phyloP scores from a whole-genome alignment of 1,140 invertebrate species.

The Ceratina calcarata region DNA sequence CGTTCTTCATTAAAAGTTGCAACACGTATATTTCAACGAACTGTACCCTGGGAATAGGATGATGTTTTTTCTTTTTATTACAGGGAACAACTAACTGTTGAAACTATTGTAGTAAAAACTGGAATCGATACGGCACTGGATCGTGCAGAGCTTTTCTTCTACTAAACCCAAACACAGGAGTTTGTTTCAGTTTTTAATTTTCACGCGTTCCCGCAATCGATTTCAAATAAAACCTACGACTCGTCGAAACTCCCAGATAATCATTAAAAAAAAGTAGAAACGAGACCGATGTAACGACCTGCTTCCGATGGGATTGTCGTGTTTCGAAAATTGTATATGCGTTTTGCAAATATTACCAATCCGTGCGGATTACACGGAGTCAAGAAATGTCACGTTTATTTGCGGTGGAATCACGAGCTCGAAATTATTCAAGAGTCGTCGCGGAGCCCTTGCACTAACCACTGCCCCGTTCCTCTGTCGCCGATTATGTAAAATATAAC shows the following conservation, averaged over 20 bases:
- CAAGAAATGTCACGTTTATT: too few relatives aligned
- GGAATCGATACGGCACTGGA: too few relatives aligned
- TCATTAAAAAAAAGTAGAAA: background rate
- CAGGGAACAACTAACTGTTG: background rate
- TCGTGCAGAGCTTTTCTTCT: too few relatives aligned
- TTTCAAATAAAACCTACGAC: too few relatives aligned
- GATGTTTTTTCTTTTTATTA: background rate
- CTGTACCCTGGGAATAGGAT: background rate
- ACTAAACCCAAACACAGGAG: too few relatives aligned
- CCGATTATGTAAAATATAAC: conserved; percentile 36
- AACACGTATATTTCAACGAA: background rate
- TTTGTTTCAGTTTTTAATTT: too few relatives aligned
- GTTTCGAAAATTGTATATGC: background rate
- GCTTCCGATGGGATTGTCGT: background rate
- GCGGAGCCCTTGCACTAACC: conserved; percentile 2
- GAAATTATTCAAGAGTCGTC: conserved; percentile 12
- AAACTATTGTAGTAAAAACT: too few relatives aligned
- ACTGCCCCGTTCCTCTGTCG: background rate
- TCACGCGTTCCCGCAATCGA: too few relatives aligned
- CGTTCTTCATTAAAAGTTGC: background rate
- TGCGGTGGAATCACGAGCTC: too few relatives aligned
- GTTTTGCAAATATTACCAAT: background rate
- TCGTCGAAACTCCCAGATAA: background rate
- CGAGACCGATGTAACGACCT: background rate
- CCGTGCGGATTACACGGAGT: too few relatives aligned